phyloP scores from a whole-genome alignment of 2,888 invertebrate genomes.

The Acronicta alni region DNA sequence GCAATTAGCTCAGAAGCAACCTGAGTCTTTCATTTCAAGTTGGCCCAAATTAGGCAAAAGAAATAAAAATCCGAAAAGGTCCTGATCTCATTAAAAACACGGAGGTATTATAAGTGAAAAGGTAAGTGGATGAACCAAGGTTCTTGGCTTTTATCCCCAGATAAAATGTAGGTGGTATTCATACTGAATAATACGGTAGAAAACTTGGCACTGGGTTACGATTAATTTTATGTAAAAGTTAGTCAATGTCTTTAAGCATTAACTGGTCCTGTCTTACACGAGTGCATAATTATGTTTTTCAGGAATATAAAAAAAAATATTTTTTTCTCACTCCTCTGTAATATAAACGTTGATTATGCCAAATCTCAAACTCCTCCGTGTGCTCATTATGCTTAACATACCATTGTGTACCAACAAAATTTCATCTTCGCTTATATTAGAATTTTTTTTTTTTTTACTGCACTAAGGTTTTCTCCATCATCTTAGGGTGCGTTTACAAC shows the following conservation, averaged over 20 bases:
- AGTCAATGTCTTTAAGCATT: not conserved
- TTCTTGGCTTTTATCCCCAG: conserved; percentile 38
- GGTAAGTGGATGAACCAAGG: conserved; percentile 37
- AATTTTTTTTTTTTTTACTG: no score
- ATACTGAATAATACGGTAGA: conserved; percentile 30
- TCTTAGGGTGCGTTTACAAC: no score
- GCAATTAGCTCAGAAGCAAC: conserved; percentile 35
- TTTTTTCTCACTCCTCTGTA: no score
- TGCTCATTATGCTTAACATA: no score
- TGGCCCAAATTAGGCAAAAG: conserved; percentile 34
- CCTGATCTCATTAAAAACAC: conserved; percentile 31
- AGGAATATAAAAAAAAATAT: no score
- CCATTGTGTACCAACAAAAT: no score
- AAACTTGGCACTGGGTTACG: conserved; percentile 20
- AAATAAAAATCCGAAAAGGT: conserved; percentile 31
- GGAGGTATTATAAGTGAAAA: conserved; percentile 24
- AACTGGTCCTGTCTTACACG: no score
- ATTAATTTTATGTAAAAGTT: conserved; percentile 45
- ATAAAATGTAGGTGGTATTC: conserved; percentile 44
- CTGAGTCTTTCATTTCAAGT: conserved; percentile 29
- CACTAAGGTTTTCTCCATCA: no score
- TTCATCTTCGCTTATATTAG: no score
- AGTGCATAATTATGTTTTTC: no score
- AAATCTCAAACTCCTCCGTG: no score
- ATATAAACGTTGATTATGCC: no score